Percentiles rank a stretch among this genome's conserved stretches.
phyloP scores from a whole-genome alignment of 1,140 invertebrate genomes.

The Cheumatopsyche charites region DNA sequence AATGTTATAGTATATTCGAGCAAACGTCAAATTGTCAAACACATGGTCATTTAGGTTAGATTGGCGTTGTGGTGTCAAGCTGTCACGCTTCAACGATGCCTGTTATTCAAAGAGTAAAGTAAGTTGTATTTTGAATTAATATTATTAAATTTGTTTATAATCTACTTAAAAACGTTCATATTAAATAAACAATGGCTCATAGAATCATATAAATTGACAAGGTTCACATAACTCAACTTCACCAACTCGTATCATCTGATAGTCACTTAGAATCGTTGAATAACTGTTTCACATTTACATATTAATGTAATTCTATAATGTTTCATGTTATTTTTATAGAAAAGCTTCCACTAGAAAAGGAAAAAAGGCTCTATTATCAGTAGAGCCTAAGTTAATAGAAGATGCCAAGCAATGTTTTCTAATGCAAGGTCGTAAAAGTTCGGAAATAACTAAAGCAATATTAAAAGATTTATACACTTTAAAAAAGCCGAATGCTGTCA shows the following conservation, averaged over 20 bases:
- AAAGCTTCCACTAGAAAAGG: conserved; percentile 90
- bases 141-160: background rate
- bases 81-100: conserved; percentile 46
- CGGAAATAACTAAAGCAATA: conserved; percentile 72
- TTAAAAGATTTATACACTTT: conserved; percentile 89
- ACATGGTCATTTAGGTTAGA: conserved; percentile 6
- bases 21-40: background rate
- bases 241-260: too few species aligned
- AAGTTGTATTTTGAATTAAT: conserved; percentile 31
- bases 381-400: conserved; percentile 89
- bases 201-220: too few species aligned
- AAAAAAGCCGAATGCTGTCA: conserved; percentile 83
- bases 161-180: too few species aligned
- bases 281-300: too few species aligned
- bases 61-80: background rate
- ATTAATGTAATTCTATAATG: too few species aligned
- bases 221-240: too few species aligned
- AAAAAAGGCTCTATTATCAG: conserved; percentile 80
- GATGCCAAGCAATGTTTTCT: conserved; percentile 85
- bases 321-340: conserved; percentile 58
- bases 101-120: conserved; percentile 60
- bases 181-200: too few species aligned
- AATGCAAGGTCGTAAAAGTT: conserved; percentile 85
- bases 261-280: too few species aligned
- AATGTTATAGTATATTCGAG: background rate